Conservation (phyloP, 2,888 invertebrate genomes). For the Troglohyphantes excavatus region DNA sequence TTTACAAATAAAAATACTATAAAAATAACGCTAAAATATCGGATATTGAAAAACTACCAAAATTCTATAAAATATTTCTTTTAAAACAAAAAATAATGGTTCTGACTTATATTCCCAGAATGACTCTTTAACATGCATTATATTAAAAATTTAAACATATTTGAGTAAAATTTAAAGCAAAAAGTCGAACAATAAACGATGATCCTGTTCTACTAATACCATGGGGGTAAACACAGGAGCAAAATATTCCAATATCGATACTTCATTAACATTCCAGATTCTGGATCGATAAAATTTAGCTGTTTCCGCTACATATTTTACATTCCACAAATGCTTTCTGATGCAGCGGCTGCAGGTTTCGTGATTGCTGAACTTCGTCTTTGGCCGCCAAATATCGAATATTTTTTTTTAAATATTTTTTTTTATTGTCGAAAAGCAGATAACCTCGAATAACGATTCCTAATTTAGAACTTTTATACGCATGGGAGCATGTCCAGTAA, state of each 20-base stretch:
- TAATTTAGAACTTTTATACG: constrained; percentile 28
- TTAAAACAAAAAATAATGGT: too few species aligned
- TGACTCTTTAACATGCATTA: too few species aligned
- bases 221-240: constrained; percentile 5
- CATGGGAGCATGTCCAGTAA: neutral
- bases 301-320: neutral
- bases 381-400: constrained; percentile 25
- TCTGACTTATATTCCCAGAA: too few species aligned
- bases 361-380: constrained; percentile 8
- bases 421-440: constrained; percentile 21
- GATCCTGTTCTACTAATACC: neutral
- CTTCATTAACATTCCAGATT: constrained; percentile 55
- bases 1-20: too few species aligned
- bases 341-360: constrained; percentile 7
- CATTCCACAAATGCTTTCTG: neutral
- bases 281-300: constrained; percentile 30
- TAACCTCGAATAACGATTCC: constrained; percentile 40
- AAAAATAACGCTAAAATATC: too few species aligned
- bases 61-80: too few species aligned
- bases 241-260: constrained; percentile 41
- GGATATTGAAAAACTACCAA: too few species aligned
- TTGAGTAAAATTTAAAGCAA: too few species aligned
- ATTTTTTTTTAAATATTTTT: neutral
- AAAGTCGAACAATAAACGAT: neutral
- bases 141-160: too few species aligned